Base-by-base conservation (phyloP, 2,888 invertebrate species). In the Papilio elwesi region DNA sequence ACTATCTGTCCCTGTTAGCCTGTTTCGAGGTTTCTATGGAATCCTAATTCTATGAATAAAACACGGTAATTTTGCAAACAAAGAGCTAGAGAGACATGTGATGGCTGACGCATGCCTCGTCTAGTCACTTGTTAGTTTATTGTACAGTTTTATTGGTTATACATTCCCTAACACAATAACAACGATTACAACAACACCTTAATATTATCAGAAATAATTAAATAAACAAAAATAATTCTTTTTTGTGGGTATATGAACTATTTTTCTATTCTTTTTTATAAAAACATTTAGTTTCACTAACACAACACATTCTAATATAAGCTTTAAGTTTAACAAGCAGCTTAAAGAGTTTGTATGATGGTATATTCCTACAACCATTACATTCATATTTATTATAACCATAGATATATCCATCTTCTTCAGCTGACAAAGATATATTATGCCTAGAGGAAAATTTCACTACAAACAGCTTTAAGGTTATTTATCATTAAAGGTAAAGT, bases 221-320 rank as follows among this genome's bases (percentile, higher is more conserved):
- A 74, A 71, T 74, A 64, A 67, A 72, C 77, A 78, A 74, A 78
- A 71, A 73, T 63, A 57, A 26, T 4, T 1, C 26, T 71, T 67
- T 76, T 75, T 75, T 85, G 89, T 91, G 91, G 92, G 91, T 91
- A 90, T 90, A 93, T 89, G 90, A 93, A 92, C 93, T 85, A 78
- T 82, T 88, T 89, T 85, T 76, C 76, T 76, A 74, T 78, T 78
- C 86, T 91, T 90, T 88, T 85, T 78, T 91, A 90, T 88, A 91
- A 90, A 92, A 91, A 91, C 89, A 90, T 81, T 84, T 87, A 89
- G 49, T 70, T 74, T 66, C 64, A 72, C 75, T 74, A 77, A 68
- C 71, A 74, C 68, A 38, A 73, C 57, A 59, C 57, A 38, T 4
- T 59, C n/a, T 57, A 57, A 5, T 26, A 43, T 43, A 59, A 36